Conservation (phyloP, 2,797 vertebrate species). For the Anguilla marmorata region DNA sequence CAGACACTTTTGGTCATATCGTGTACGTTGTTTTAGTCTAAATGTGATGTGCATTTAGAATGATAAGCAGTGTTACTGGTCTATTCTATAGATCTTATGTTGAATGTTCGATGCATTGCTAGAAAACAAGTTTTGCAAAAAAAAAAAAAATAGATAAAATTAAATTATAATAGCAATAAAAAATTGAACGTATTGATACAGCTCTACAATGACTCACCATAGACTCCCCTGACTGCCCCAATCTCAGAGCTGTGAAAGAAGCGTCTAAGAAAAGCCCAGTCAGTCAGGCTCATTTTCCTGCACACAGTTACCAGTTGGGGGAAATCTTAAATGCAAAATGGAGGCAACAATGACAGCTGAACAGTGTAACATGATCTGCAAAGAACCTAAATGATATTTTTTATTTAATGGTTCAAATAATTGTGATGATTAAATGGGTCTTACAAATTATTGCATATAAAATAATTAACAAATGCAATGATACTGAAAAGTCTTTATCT, state of each 20-base stretch:
- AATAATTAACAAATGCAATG: not conserved
- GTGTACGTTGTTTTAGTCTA: not conserved
- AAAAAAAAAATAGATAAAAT: not conserved
- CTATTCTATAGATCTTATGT: not conserved
- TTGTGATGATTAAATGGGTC: not conserved
- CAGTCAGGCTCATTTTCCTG: not conserved
- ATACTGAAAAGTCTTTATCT: not conserved
- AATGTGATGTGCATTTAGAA: not conserved
- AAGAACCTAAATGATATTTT: not conserved
- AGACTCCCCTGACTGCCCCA: not conserved
- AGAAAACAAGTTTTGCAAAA: not conserved
- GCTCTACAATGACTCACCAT: constrained; percentile 16
- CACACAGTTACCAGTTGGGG: not conserved
- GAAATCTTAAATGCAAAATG: not conserved
- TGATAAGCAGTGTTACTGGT: not conserved
- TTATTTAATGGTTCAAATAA: not conserved
- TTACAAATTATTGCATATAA: not conserved
- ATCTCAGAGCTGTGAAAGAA: constrained; percentile 1
- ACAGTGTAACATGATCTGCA: not conserved
- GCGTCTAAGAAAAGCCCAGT: constrained; percentile 4
- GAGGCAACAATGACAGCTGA: not conserved
- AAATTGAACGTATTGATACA: not conserved
- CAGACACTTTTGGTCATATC: not conserved
- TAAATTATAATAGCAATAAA: not conserved
- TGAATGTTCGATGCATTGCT: not conserved